These are phyloP conservation scores for Schizotus pectinicornis DNA, from an alignment of 2,888 invertebrate genomes.

Conservation along the genomic window DNA sequence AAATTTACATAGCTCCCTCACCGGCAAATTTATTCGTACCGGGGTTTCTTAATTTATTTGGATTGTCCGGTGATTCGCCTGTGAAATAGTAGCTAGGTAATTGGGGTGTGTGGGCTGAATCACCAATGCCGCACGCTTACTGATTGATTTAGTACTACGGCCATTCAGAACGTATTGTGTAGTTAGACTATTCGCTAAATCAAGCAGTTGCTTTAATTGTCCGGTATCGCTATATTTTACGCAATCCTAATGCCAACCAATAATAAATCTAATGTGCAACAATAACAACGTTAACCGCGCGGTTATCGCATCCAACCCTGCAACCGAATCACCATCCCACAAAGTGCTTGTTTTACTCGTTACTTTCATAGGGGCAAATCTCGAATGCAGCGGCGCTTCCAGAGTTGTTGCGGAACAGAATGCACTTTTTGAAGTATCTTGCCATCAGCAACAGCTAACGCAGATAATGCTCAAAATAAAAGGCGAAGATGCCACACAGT, in stretches of 20 bases:
- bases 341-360: too few species aligned
- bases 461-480: too few species aligned
- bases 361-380: too few species aligned
- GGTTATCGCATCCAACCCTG: too few species aligned
- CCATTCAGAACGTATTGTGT: conserved; percentile 12
- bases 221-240: conserved; percentile 2
- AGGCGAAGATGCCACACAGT: too few species aligned
- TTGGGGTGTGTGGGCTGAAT: conserved; percentile 20
- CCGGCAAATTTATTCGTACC: conserved; percentile 1
- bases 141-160: conserved; percentile 21
- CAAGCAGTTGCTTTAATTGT: conserved; percentile 19
- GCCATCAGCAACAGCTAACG: too few species aligned
- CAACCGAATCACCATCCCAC: too few species aligned
- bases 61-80: conserved; percentile 11
- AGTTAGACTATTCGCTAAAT: conserved; percentile 22
- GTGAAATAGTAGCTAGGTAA: conserved; percentile 23
- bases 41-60: conserved; percentile 17
- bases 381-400: too few species aligned
- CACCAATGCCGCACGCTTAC: conserved; percentile 13
- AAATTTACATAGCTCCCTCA: not conserved
- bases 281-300: too few species aligned
- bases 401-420: too few species aligned
- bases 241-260: not conserved
- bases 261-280: not conserved
- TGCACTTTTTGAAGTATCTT: too few species aligned